Evolutionary conservation across 2,113 vertebrate species (phyloP).

Genomic region (Lepus europaeus): DNA sequence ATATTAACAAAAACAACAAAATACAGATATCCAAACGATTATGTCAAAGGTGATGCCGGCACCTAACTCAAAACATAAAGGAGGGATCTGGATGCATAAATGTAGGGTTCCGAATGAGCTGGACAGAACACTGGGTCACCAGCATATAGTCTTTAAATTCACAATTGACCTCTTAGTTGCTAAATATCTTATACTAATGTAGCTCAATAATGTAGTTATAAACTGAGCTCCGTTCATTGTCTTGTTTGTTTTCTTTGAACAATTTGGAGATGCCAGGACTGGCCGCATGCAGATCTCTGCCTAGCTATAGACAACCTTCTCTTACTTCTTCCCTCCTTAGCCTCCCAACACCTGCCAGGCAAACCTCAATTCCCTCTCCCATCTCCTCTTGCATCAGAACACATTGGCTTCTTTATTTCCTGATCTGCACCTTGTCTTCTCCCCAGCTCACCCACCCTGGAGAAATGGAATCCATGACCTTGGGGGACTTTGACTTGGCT

Average conservation of each 20-base stretch:
- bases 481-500: background rate
- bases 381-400: background rate
- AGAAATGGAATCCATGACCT: background rate
- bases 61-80: background rate
- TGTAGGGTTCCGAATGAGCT: background rate
- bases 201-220: background rate
- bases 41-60: background rate
- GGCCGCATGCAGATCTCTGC: too few relatives aligned
- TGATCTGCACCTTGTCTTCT: background rate
- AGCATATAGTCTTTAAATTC: background rate
- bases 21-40: background rate
- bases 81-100: background rate
- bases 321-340: background rate
- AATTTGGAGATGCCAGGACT: background rate
- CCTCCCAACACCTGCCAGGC: background rate
- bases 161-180: background rate
- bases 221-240: background rate
- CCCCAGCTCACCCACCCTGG: background rate
- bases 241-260: background rate
- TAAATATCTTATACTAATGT: slow-evolving; percentile 14
- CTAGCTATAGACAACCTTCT: too few relatives aligned
- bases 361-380: background rate
- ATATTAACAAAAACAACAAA: background rate
- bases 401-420: background rate
- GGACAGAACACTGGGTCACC: background rate